Conservation (phyloP, 1,140 invertebrate genomes). For the Dolichoris vasculosae region DNA sequence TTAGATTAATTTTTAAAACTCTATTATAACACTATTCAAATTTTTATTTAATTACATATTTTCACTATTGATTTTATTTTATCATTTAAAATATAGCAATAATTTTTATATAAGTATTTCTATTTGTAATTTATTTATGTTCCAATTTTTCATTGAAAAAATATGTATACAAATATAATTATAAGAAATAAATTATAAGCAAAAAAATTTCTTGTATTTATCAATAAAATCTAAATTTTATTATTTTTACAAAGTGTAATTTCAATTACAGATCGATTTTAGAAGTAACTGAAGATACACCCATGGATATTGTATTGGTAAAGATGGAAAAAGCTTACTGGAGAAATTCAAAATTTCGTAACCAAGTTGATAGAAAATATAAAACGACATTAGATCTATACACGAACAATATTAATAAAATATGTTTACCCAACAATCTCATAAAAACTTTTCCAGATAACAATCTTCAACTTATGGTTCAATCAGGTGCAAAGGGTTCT, state of each 20-base stretch:
- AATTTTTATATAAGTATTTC: not conserved
- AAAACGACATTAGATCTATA: conserved; percentile 87
- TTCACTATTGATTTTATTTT: not conserved
- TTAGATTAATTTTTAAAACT: not conserved
- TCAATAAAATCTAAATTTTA: not conserved
- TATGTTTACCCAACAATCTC: conserved; percentile 87
- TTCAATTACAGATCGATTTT: conserved; percentile 80
- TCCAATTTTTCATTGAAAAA: not conserved
- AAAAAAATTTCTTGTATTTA: not conserved
- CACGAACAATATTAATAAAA: conserved; percentile 93
- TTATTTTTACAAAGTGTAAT: not conserved
- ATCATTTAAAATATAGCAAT: not conserved
- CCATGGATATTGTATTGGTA: conserved; percentile 76
- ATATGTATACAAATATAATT: not conserved
- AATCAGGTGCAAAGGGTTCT: conserved; percentile 98
- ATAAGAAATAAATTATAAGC: not conserved
- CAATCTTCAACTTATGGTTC: conserved; percentile 97
- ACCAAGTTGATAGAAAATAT: conserved; percentile 89
- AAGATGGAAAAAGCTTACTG: conserved; percentile 83
- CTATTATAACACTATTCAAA: too few species aligned
- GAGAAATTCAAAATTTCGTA: conserved; percentile 85
- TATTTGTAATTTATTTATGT: too few species aligned
- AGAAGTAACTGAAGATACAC: conserved; percentile 78
- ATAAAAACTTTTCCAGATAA: conserved; percentile 93
- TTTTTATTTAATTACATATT: not conserved